Base-by-base conservation (phyloP, 2,113 vertebrate genomes). In the Zeus faber region DNA sequence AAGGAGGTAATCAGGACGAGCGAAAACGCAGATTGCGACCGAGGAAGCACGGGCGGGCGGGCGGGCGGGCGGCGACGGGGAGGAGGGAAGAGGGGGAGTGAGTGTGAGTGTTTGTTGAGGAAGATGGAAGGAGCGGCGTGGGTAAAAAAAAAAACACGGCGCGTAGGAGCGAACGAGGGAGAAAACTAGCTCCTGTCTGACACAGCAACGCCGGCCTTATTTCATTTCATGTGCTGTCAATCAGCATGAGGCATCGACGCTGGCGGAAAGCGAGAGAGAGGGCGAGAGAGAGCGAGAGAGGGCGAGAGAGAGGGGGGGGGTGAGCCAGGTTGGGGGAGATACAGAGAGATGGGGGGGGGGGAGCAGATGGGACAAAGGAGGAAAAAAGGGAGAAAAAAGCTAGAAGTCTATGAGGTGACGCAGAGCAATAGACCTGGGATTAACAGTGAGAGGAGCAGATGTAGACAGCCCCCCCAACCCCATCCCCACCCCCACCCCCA, bases 181-280 rank as follows among this genome's bases (percentile, higher is more conserved):
- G 56, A 31, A 45, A 29, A 37, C 11, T 6, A 23, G 69, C 56
- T 77, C 66, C 69, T 76, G 67, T 77, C 62, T 70, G 72, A 75
- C 71, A 76, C 72, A 59, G 58, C 63, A 67, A 66, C 67, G 55
- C 33, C 17, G 47, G 62, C 74, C 80, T 80, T 64, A 82, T 79
- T 88, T 84, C 65, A 82, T 84, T 85, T 80, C 62, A 79, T 76
- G 66, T 66, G 82, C 80, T 86, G 87, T 86, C 85, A 86, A 76
- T 87, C 83, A 81, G 64, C 63, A 72, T 23, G 58, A 74, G 67
- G 77, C 74, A 55, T 71, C 65, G 74, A 62, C 63, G 70, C 58
- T 6, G 21, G 20, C 20, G 4, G 25, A 18, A 29, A 67, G 56
- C 39, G 24, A 10, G 26, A 74, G 52, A 62, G 49, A 67, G 55